Conservation (phyloP, 2,797 vertebrate species). For the Pyrocephalus nanus region DNA sequence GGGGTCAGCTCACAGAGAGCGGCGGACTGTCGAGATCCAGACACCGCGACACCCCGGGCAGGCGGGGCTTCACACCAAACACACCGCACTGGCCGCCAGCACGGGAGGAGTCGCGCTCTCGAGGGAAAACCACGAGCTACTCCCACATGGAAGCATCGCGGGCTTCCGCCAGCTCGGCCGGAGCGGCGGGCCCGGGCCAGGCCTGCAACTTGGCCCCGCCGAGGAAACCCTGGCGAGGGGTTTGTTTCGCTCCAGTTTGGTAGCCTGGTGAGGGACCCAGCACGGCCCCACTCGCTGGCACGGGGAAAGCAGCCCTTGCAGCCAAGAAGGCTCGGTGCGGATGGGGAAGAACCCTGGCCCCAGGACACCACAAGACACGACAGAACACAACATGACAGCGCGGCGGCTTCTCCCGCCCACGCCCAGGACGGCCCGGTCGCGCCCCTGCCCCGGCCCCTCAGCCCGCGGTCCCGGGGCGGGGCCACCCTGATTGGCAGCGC, state of each 20-base stretch:
- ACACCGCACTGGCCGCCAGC: accelerated
- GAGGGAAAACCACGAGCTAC: accelerated
- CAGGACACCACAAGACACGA: accelerated
- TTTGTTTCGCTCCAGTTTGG: not conserved
- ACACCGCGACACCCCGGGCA: not conserved
- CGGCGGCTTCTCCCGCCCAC: accelerated
- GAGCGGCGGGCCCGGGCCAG: accelerated
- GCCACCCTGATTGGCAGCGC: not conserved
- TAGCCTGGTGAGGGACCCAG: not conserved
- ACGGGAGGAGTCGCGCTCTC: accelerated
- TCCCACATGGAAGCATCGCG: accelerated
- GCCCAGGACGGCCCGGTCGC: not conserved
- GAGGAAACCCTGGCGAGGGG: accelerated
- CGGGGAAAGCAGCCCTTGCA: not conserved
- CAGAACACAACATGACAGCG: accelerated
- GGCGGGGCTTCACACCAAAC: accelerated
- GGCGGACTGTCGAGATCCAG: not conserved
- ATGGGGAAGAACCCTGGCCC: accelerated
- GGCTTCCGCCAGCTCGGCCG: not conserved
- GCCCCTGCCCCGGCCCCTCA: not conserved
- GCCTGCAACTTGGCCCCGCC: not conserved
- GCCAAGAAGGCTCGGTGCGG: accelerated
- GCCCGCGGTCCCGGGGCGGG: not conserved
- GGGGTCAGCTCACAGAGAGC: not conserved
- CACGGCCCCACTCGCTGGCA: not conserved